Percentiles rank a stretch among this genome's conserved stretches.
These are phyloP conservation scores for Clarias fuscus DNA, from an alignment of 2,797 vertebrate species.

Conservation along the genomic window DNA sequence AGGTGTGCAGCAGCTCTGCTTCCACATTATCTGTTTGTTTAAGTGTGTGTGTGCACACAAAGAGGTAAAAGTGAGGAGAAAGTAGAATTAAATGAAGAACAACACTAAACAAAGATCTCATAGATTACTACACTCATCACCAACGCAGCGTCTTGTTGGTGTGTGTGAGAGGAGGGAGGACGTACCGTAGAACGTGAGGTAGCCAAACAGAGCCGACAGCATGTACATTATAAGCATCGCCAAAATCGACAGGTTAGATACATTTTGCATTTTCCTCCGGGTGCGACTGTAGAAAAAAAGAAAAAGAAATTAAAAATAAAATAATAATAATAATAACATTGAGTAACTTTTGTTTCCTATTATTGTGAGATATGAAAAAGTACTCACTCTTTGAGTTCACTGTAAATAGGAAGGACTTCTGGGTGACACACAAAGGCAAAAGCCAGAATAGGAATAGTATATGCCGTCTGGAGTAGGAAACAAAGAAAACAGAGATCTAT, in stretches of 20 bases:
- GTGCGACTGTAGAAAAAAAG: slow-evolving; percentile 74
- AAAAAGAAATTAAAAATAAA: background rate
- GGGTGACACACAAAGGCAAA: slow-evolving; percentile 99
- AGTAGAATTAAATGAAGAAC: background rate
- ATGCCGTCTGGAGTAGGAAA: slow-evolving; percentile 83
- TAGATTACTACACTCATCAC: background rate
- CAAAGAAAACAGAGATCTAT: background rate
- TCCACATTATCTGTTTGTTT: slow-evolving; percentile 84
- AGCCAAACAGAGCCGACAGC: slow-evolving; percentile 91
- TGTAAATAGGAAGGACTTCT: slow-evolving; percentile 98
- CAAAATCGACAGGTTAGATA: slow-evolving; percentile 92
- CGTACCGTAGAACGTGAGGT: slow-evolving; percentile 95
- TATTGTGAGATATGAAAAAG: background rate
- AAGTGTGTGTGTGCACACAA: background rate
- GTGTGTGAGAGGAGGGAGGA: slow-evolving; percentile 1
- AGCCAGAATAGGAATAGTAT: slow-evolving; percentile 94
- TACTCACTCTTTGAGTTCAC: slow-evolving; percentile 95
- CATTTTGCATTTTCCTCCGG: slow-evolving; percentile 88
- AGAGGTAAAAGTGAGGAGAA: background rate
- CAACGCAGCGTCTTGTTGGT: background rate
- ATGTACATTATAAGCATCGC: slow-evolving; percentile 97
- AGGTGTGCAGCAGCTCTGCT: slow-evolving; percentile 94
- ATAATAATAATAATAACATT: no score
- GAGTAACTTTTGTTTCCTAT: background rate
- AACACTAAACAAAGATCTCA: background rate